Evolutionary conservation across 2,888 invertebrate genomes (phyloP), one percentile per base, ranked within the genome.

Genomic region (Athrips mouffetella): DNA sequence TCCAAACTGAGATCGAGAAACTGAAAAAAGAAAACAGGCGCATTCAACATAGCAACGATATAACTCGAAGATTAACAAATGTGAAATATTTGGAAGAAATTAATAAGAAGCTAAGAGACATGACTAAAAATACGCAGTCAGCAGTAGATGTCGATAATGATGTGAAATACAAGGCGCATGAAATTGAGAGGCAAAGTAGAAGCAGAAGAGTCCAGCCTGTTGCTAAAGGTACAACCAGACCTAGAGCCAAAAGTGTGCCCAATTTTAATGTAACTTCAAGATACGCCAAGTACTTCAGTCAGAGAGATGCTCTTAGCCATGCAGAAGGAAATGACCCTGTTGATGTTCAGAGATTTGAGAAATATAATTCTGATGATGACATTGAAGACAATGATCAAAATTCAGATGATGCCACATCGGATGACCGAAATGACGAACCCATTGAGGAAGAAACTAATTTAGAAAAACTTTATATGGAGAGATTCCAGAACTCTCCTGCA

Each of bases 41-140:
- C 65, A 78, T 93, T 46, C 89, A 90, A 53, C 90, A 90, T 39
- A 90, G 89, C 49, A 91, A 92, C 70, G 81, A 90, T 54, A 86
- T 90, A 45, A 78, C 90, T 7, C 71, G 84, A 52, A 75, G 91
- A 50, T 77, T 91, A 33, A 87, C 91, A n/a, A 94, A 94, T 55
- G 91, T 92, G 25, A 94, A 92, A 83, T 92, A 94, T 74, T 85
- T 95, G 53, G 92, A 94, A 62, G 92, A 93, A 75, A 94, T 95
- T 25, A 95, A 93, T 67, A 92, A 91, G 49, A 87, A 87, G 59
- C 68, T 87, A 25, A 62, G 69, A 8, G 62, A 70, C 25, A 80
- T 81, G 65, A 63, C 76, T 30, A 81, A 75, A 62, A 77, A 78
- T 30, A 60, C 70, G 25, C 68, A 60, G 45, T 66, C 80, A 15